These are phyloP conservation scores for Drosophila subpulchrella DNA, from an alignment of 1,140 invertebrate species.

Conservation along the genomic window DNA sequence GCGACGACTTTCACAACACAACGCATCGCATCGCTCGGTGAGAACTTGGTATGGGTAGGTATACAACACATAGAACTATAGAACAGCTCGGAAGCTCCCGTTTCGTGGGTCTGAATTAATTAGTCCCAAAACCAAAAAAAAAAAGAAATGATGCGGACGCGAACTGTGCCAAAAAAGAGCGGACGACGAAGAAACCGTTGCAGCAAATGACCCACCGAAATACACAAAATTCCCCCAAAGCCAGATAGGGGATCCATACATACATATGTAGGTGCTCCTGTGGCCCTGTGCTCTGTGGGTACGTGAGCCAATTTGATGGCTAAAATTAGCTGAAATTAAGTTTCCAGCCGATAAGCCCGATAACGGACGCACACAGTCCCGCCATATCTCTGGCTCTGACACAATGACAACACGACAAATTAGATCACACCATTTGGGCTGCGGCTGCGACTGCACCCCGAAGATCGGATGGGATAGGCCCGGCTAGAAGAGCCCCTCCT, in stretches of 20 bases:
- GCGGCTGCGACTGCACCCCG: slow-evolving; percentile 27
- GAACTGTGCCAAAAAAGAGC: slow-evolving; percentile 16
- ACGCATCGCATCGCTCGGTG: slow-evolving; percentile 9
- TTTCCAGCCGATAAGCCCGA: slow-evolving; percentile 37
- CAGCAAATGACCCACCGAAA: slow-evolving; percentile 2
- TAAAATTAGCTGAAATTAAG: slow-evolving; percentile 41
- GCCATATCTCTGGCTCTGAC: slow-evolving; percentile 10
- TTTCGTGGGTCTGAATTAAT: slow-evolving; percentile 62
- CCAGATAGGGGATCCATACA: not conserved
- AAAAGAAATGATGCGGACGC: slow-evolving; percentile 18
- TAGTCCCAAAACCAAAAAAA: slow-evolving; percentile 19
- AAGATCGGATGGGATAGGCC: not conserved
- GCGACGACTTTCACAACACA: slow-evolving; percentile 65
- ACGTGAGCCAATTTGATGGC: slow-evolving; percentile 18
- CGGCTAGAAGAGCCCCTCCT: not conserved
- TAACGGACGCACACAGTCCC: slow-evolving; percentile 7
- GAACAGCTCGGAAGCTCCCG: slow-evolving; percentile 14
- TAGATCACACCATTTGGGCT: slow-evolving; percentile 18
- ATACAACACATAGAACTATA: not conserved
- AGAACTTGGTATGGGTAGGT: slow-evolving; percentile 14
- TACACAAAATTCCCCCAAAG: not conserved
- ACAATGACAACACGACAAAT: slow-evolving; percentile 42
- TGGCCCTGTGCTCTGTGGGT: not conserved
- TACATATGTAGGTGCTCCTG: slow-evolving; percentile 1
- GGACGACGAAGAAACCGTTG: slow-evolving; percentile 16